Base-by-base conservation (phyloP, 2,113 vertebrate genomes). In the Stigmatopora argus region DNA sequence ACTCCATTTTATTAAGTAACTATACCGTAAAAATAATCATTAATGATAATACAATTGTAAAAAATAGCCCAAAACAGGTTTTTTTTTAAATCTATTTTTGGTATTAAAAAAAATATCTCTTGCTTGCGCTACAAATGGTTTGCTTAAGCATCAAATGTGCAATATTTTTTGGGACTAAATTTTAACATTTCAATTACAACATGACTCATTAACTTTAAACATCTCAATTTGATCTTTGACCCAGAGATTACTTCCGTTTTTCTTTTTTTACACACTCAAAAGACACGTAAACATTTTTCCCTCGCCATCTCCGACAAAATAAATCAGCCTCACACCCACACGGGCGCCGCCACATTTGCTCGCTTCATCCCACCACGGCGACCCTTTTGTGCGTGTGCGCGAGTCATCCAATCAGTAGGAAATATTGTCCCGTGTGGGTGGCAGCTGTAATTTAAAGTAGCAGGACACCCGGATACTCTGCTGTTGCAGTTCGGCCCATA, bases 341-440 rank as follows among this genome's bases (percentile, higher is more conserved):
- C 73, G 69, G 57, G 70, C 75, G 70, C 77, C 57, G 67, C 48
- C 67, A 69, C 19, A 14, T 71, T 47, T 65, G 70, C 70, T 79
- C 74, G 63, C 74, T 78, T 75, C 85, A 81, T 74, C 75, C 81
- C 56, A 56, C 70, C 48, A 64, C 67, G 74, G 71, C 21, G 3
- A 11, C 5, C 11, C 21, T 11, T 35, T 12, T 2, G 48, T 35
- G 15, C 2, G 9, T 21, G 72, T 31, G 41, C 31, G 65, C 66
- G 74, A 81, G 78, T 75, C 80, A 78, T 84, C 76, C 75, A 77
- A 85, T 85, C 85, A 86, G 78, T 72, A 71, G 65, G 80, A 81
- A 79, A 82, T 80, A 66, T 79, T 49, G 66, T 77, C 75, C 69
- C 66, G 66, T 46, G 81, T 85, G 84, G 83, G 80, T 15, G 73